Base-by-base conservation (phyloP, 1,140 invertebrate genomes). In the Macrosteles quadrilineatus region DNA sequence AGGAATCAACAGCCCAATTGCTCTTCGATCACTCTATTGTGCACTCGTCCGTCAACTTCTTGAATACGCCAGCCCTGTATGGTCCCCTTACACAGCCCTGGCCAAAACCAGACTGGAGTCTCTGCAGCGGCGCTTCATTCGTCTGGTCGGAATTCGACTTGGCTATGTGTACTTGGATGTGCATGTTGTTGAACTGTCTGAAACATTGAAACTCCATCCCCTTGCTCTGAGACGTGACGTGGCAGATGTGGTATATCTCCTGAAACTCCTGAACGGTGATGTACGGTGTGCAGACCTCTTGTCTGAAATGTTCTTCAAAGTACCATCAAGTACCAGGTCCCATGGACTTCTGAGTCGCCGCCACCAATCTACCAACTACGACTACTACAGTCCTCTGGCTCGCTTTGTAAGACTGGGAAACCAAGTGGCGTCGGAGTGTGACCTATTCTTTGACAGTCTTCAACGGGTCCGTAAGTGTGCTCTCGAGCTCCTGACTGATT, bases 1-100 rank as follows among this genome's bases (percentile, higher is more conserved):
- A 19, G 47, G 47, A 19, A 17, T 50, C n/a, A 17, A 50, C 3
- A 50, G 6, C n/a, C 47, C 47, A 4, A n/a, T 4, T n/a, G 21
- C 14, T 9, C 14, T 50, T 19, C 36, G 14, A 2, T 57, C 19
- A 36, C 67, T 68, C n/a, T 62, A 36, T 68, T 43, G 43, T 29
- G 14, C 63, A 2, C 69, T 70, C 36, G 19, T 63, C 40, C 12
- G 25, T 12, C 69, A 29, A 2, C 2, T 19, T 19, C 4, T 40
- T 27, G 31, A 32, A 29, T 69, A 14, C 27, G 30, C 30, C 57
- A 66, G 30, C 27, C 68, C 30, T 40, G 29, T 57, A 11, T 29
- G 12, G 50, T 27, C 23, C 2, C 36, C 63, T 1, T 29, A n/a
- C n/a, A n/a, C n/a, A n/a, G n/a, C n/a, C n/a, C n/a, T n/a, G n/a